A percentile compares a stretch with the other conserved stretches of the same genome.
phyloP scores from a whole-genome alignment of 2,888 invertebrate genomes.

The Metallyticus violacea region DNA sequence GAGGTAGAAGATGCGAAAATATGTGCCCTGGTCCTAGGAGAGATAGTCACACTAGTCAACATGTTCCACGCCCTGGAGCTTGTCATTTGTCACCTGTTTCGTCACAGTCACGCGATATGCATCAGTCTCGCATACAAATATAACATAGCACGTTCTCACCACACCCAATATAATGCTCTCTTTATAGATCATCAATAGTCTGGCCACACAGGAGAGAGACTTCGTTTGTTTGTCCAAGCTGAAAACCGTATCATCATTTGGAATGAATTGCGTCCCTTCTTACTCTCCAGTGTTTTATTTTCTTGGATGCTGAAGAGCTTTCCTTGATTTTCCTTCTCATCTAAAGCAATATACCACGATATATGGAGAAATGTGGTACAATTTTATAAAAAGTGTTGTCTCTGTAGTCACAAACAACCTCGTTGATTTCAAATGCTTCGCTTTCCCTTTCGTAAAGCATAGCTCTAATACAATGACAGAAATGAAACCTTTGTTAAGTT shows the following conservation, averaged over 20 bases:
- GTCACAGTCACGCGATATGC: slow-evolving; percentile 12
- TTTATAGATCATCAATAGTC: background rate
- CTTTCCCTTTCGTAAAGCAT: too few relatives aligned
- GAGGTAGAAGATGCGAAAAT: background rate
- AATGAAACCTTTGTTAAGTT: too few relatives aligned
- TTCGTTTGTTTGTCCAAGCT: background rate
- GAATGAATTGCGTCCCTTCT: too few relatives aligned
- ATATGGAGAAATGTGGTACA: too few relatives aligned
- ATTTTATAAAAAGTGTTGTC: too few relatives aligned
- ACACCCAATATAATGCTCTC: background rate
- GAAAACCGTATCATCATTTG: background rate
- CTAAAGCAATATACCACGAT: too few relatives aligned
- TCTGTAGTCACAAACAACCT: too few relatives aligned
- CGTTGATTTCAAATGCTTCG: too few relatives aligned
- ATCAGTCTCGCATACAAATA: slow-evolving; percentile 5
- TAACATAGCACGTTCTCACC: background rate
- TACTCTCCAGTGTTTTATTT: too few relatives aligned
- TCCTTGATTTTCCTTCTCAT: too few relatives aligned
- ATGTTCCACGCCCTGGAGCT: background rate
- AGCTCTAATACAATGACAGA: too few relatives aligned
- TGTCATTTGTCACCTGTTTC: slow-evolving; percentile 24
- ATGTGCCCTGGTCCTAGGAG: background rate
- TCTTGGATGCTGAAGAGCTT: too few relatives aligned
- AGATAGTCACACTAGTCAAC: background rate
- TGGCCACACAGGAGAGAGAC: background rate